Conservation (phyloP, 2,113 vertebrate genomes). For the Cyprichromis sp. region DNA sequence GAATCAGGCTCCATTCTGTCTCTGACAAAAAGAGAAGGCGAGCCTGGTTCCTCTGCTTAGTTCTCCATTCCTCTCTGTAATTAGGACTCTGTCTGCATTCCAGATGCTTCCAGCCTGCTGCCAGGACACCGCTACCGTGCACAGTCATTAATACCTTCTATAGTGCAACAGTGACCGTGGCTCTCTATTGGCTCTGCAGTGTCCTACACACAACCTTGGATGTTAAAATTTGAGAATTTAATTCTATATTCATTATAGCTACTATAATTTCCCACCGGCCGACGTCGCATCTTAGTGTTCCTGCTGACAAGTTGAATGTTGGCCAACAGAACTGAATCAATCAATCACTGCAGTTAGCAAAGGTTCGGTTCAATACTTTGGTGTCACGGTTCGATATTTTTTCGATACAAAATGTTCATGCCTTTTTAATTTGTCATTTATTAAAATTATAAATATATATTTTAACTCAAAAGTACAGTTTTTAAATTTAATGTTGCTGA, state of each 20-base stretch:
- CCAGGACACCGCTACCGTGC: not conserved
- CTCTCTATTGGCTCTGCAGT: not conserved
- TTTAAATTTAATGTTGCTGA: not conserved
- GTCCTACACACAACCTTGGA: not conserved
- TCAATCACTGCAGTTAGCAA: too few species aligned
- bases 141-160: not conserved
- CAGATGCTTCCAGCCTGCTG: not conserved
- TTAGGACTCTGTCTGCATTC: not conserved
- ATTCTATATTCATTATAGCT: not conserved
- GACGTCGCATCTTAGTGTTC: not conserved
- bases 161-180: not conserved
- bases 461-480: not conserved
- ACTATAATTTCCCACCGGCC: not conserved
- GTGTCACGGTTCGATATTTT: fast-evolving
- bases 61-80: not conserved
- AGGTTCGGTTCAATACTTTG: fast-evolving
- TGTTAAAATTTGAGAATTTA: not conserved
- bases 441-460: too few species aligned
- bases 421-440: not conserved
- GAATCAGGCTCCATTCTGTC: not conserved
- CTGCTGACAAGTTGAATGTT: not conserved
- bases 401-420: fast-evolving
- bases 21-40: not conserved
- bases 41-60: not conserved
- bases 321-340: not conserved